Evolutionary conservation across 2,113 vertebrate species (phyloP), one percentile per base, ranked within the genome.

Genomic region (Oryzias celebensis): DNA sequence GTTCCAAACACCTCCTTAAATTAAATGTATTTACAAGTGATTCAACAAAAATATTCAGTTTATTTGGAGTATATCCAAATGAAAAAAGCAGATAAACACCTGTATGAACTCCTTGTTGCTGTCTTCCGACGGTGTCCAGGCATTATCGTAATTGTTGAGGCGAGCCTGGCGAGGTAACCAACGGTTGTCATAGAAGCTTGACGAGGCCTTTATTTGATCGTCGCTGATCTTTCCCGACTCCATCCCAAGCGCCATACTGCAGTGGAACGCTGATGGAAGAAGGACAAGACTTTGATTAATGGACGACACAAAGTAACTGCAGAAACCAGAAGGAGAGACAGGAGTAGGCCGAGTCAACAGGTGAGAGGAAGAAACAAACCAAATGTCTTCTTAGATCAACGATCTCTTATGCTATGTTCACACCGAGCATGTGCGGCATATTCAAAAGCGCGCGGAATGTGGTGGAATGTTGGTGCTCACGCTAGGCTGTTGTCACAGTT

Each of bases 61-160:
- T 36, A 10, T 36, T 36, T 36, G 8, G 8, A 12, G 8, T 36
- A 36, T 8, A 36, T 36, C 8, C 10, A 36, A 36, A 12, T 12
- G 4, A 2, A 47, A 46, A 46, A 17, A 7, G 5, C 0, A 3
- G 0, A 42, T 5, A 13, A 26, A 53, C 41, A 98, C 97, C 96
- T 99, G 97, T 57, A 99, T 94, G 59, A 91, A 98, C 66, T 99
- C 97, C 75, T 93, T 98, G 93, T 92, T 95, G 90, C 93, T 97
- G 85, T 98, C 97, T 68, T 96, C 92, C 7, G 92, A 91, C 7
- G 97, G 97, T 0, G 97, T 98, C 97, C 97, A 98, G 73, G 94
- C 97, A 0, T 99, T 98, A 91, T 98, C 94, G 2, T 94, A 92
- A 2, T 96, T 96, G 71, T 98, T 96, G 66, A 98, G 96, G 7